phyloP scores from a whole-genome alignment of 2,797 vertebrate species.

The Triplophysa yarkandensis region DNA sequence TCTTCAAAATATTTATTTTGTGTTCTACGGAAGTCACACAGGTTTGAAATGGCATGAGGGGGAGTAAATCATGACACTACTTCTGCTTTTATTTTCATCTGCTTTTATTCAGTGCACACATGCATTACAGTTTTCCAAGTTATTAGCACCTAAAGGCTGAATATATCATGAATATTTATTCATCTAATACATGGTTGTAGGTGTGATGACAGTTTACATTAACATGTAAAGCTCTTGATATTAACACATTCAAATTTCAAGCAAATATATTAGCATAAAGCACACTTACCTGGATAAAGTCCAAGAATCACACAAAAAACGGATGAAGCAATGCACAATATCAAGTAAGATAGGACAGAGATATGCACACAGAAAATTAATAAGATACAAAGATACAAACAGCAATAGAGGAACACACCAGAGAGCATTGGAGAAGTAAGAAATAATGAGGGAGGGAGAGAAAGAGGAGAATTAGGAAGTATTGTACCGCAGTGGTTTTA shows the following conservation, averaged over 20 bases:
- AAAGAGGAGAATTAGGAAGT: slow-evolving; percentile 13
- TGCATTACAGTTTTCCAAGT: background rate
- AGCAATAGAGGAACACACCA: background rate
- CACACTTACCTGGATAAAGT: background rate
- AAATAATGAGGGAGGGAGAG: slow-evolving; percentile 27
- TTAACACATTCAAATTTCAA: background rate
- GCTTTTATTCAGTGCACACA: background rate
- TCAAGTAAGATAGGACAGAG: slow-evolving; percentile 12
- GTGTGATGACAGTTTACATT: slow-evolving; percentile 29
- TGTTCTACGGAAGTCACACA: too few relatives aligned
- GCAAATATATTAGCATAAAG: background rate
- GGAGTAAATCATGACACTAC: too few relatives aligned
- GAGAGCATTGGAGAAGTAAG: background rate
- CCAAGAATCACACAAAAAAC: slow-evolving; percentile 45
- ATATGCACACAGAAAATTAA: background rate
- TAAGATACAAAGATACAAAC: background rate
- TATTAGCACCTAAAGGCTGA: slow-evolving; percentile 11
- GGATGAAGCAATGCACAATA: slow-evolving; percentile 26
- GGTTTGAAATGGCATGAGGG: too few relatives aligned
- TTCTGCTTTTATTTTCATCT: too few relatives aligned
- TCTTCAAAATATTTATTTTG: too few relatives aligned
- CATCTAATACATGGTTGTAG: background rate
- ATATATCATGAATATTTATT: slow-evolving; percentile 28
- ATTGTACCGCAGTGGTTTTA: slow-evolving; percentile 36
- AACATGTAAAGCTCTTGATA: background rate